A percentile compares a stretch with the other conserved stretches of the same genome.
Conservation (phyloP, 1,140 invertebrate genomes). For the Leptestheria dahalacensis region DNA sequence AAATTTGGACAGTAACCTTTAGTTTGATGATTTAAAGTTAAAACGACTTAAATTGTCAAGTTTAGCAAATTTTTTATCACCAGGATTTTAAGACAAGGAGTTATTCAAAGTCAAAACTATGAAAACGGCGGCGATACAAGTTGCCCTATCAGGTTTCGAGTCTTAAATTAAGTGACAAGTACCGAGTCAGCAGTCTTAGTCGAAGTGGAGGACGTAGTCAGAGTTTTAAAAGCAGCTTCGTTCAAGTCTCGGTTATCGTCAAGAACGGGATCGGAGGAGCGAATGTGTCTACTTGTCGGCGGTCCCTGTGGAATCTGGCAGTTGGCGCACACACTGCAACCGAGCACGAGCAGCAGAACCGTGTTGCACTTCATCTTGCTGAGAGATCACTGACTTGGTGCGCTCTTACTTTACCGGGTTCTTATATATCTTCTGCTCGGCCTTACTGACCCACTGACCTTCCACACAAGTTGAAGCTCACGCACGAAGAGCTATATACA, state of each 20-base stretch:
- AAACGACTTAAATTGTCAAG: too few relatives aligned
- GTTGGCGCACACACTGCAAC: background rate
- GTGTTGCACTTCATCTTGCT: conserved; percentile 1
- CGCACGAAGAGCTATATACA: too few relatives aligned
- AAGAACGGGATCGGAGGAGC: background rate
- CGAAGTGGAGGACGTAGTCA: too few relatives aligned
- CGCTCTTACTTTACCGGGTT: background rate
- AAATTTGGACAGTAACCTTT: too few relatives aligned
- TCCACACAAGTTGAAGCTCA: background rate
- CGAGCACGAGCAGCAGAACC: background rate
- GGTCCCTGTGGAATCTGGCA: background rate
- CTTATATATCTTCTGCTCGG: conserved; percentile 14
- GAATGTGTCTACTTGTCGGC: background rate
- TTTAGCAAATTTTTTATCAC: too few relatives aligned
- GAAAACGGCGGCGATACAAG: too few relatives aligned
- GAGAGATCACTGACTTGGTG: background rate
- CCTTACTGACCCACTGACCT: conserved; percentile 16
- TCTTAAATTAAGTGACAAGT: background rate
- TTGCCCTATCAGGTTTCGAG: too few relatives aligned
- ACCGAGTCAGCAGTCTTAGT: background rate
- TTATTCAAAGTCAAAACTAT: too few relatives aligned
- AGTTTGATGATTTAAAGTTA: too few relatives aligned
- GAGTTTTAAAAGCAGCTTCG: background rate
- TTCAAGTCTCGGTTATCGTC: background rate
- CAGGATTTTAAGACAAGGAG: too few relatives aligned